phyloP scores from a whole-genome alignment of 2,797 vertebrate genomes.

The Nyctibius grandis region DNA sequence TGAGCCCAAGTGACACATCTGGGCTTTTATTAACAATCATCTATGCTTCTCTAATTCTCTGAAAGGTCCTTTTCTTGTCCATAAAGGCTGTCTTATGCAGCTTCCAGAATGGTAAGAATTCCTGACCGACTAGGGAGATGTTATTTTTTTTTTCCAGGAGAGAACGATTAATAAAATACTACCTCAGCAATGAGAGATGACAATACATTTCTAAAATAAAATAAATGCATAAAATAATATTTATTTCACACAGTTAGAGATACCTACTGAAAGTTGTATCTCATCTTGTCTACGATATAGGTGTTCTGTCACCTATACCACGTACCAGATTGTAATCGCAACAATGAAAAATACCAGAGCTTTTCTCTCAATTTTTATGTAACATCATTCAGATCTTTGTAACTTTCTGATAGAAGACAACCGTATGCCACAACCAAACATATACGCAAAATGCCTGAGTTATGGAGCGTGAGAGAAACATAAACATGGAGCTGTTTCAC shows the following conservation, averaged over 20 bases:
- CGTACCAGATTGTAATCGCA: background rate
- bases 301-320: conserved; percentile 27
- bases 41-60: background rate
- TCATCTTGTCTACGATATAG: conserved; percentile 26
- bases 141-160: conserved; percentile 25
- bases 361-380: conserved; percentile 32
- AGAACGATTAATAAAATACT: conserved; percentile 47
- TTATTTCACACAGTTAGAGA: conserved; percentile 9
- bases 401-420: conserved; percentile 29
- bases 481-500: conserved; percentile 33
- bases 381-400: conserved; percentile 39
- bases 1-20: background rate
- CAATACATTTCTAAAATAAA: conserved; percentile 36
- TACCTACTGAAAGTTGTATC: conserved; percentile 15
- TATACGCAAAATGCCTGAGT: conserved; percentile 24
- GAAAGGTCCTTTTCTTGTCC: background rate
- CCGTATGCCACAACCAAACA: conserved; percentile 23
- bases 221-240: conserved; percentile 43
- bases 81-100: background rate
- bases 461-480: conserved; percentile 30
- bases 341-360: conserved; percentile 37
- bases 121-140: background rate
- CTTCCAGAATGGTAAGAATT: background rate
- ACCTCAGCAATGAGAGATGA: conserved; percentile 8
- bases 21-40: background rate